phyloP scores from a whole-genome alignment of 2,888 invertebrate species.

The Lathronympha strigana region DNA sequence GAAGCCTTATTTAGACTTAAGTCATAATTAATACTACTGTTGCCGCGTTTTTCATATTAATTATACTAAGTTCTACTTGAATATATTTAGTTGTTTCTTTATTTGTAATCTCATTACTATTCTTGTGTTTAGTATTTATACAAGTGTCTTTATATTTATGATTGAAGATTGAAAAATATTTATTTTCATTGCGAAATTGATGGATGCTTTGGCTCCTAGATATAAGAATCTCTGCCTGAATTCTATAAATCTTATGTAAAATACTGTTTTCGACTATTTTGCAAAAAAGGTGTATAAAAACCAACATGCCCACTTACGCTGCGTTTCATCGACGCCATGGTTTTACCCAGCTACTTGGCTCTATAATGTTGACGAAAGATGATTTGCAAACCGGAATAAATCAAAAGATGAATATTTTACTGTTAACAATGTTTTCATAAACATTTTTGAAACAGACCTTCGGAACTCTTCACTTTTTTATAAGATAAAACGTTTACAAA shows the following conservation, averaged over 20 bases:
- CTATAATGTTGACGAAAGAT: conserved; percentile 4
- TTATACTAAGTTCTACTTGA: conserved; percentile 3
- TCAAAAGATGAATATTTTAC: not conserved
- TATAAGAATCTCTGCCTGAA: no score
- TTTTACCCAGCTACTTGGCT: conserved; percentile 12
- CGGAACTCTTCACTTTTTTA: not conserved
- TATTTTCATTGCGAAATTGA: no score
- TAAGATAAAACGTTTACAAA: no score
- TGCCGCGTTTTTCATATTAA: conserved; percentile 8
- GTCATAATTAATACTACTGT: conserved; percentile 7
- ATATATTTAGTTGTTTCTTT: not conserved
- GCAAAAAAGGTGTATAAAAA: not conserved
- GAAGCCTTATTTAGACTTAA: conserved; percentile 14
- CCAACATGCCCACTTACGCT: not conserved
- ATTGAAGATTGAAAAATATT: no score
- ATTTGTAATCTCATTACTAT: not conserved
- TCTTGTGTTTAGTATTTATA: not conserved
- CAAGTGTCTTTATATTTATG: not conserved
- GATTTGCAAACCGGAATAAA: conserved; percentile 11
- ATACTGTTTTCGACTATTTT: no score
- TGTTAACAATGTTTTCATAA: not conserved
- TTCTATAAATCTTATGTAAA: no score
- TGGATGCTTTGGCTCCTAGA: no score
- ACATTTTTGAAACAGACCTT: not conserved
- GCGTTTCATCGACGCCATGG: conserved; percentile 4